These are phyloP conservation scores for Bellardia pandia DNA, from an alignment of 2,888 invertebrate genomes.

Conservation along the genomic window DNA sequence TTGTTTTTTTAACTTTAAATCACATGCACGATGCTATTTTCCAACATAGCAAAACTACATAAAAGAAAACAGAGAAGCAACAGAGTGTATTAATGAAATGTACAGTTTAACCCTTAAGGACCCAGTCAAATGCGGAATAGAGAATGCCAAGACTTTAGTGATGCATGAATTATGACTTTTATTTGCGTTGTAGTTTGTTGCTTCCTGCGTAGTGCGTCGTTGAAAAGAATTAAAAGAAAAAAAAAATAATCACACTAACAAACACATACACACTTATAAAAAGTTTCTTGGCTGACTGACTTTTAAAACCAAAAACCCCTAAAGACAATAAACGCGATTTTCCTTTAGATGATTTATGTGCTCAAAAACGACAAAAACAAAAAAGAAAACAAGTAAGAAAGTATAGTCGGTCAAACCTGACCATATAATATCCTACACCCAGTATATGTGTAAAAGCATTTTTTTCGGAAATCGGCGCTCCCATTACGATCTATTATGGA, in stretches of 20 bases:
- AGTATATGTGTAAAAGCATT: too few relatives aligned
- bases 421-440: too few relatives aligned
- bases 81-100: slow-evolving; percentile 47
- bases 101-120: slow-evolving; percentile 66
- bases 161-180: slow-evolving; percentile 68
- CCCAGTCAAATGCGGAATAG: slow-evolving; percentile 42
- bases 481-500: too few relatives aligned
- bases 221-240: background rate
- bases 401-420: too few relatives aligned
- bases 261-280: background rate
- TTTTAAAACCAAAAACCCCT: slow-evolving; percentile 46
- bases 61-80: slow-evolving; percentile 55
- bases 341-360: slow-evolving; percentile 65
- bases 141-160: slow-evolving; percentile 56
- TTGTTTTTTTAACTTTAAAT: slow-evolving; percentile 38
- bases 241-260: background rate
- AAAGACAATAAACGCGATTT: slow-evolving; percentile 66
- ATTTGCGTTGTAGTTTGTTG: slow-evolving; percentile 68
- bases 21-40: slow-evolving; percentile 43
- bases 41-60: slow-evolving; percentile 22
- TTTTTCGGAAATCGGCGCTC: too few relatives aligned
- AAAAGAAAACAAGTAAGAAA: background rate
- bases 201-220: slow-evolving; percentile 51
- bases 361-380: slow-evolving; percentile 2
- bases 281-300: slow-evolving; percentile 61